Conservation (phyloP, 2,888 invertebrate genomes). For the Eupithecia subfuscata region DNA sequence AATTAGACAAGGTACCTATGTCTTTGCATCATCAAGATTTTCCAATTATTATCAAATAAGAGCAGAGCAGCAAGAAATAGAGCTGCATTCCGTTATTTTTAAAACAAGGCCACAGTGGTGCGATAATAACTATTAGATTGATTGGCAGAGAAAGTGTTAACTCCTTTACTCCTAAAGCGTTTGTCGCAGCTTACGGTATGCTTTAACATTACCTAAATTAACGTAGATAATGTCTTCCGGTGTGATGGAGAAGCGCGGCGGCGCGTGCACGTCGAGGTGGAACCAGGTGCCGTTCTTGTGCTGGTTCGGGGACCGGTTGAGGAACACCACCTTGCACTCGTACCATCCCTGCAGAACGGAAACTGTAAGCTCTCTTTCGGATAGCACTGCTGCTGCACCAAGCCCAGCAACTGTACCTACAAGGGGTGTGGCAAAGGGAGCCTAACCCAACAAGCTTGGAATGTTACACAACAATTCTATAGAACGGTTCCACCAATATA, state of each 20-base stretch:
- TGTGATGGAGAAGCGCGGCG: conserved; percentile 97
- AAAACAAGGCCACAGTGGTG: no score
- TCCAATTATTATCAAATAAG: no score
- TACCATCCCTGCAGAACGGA: conserved; percentile 90
- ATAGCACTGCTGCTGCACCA: not conserved
- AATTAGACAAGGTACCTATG: no score
- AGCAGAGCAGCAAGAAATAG: no score
- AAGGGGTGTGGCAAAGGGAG: not conserved
- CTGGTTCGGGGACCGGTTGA: conserved; percentile 96
- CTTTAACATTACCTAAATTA: conserved; percentile 86
- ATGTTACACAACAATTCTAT: no score
- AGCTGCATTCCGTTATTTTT: no score
- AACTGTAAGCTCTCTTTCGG: not conserved
- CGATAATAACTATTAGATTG: no score
- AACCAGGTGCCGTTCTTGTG: conserved; percentile 99
- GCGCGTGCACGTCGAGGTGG: conserved; percentile 98
- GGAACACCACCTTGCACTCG: conserved; percentile 97
- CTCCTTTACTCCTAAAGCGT: no score
- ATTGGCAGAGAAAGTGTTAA: no score
- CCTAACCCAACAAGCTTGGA: not conserved
- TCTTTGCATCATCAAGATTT: no score
- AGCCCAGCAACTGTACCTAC: not conserved
- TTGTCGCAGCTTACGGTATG: no score
- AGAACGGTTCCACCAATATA: not conserved
- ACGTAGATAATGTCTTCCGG: conserved; percentile 98